phyloP scores from a whole-genome alignment of 2,113 vertebrate genomes.

The Ammodytes dubius region DNA sequence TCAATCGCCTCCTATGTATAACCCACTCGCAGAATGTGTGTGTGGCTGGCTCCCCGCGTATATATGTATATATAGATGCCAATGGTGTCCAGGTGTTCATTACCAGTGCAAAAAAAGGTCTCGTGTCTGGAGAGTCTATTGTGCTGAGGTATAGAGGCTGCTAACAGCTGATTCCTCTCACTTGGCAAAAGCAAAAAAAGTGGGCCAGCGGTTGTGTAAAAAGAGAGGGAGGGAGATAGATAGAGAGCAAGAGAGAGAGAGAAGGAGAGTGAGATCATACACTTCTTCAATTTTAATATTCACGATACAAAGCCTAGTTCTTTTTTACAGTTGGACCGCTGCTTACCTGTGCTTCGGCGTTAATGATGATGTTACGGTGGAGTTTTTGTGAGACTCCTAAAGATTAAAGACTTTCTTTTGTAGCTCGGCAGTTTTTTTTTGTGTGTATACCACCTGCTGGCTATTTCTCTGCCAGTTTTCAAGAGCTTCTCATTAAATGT shows the following conservation, averaged over 20 bases:
- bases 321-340: slow-evolving; percentile 46
- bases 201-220: slow-evolving; percentile 34
- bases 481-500: slow-evolving; percentile 67
- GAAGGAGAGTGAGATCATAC: slow-evolving; percentile 1
- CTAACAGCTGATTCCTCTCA: slow-evolving; percentile 82
- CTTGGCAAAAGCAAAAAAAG: slow-evolving; percentile 74
- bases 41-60: too few species aligned
- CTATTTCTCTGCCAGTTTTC: slow-evolving; percentile 39
- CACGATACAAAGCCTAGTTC: slow-evolving; percentile 11
- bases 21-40: too few species aligned
- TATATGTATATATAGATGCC: too few species aligned
- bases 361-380: slow-evolving; percentile 58
- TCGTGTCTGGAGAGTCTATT: slow-evolving; percentile 37
- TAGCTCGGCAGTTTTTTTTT: slow-evolving; percentile 41
- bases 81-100: slow-evolving; percentile 47
- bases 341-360: slow-evolving; percentile 36
- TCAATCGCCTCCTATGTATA: too few species aligned
- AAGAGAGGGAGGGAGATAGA: background rate
- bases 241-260: background rate
- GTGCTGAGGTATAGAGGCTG: slow-evolving; percentile 77
- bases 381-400: slow-evolving; percentile 49
- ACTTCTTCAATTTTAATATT: slow-evolving; percentile 32
- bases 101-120: slow-evolving; percentile 10
- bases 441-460: slow-evolving; percentile 63
- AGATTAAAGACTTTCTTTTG: slow-evolving; percentile 68